Base-by-base conservation (phyloP, 2,797 vertebrate genomes). In the Urophycis tenuis region DNA sequence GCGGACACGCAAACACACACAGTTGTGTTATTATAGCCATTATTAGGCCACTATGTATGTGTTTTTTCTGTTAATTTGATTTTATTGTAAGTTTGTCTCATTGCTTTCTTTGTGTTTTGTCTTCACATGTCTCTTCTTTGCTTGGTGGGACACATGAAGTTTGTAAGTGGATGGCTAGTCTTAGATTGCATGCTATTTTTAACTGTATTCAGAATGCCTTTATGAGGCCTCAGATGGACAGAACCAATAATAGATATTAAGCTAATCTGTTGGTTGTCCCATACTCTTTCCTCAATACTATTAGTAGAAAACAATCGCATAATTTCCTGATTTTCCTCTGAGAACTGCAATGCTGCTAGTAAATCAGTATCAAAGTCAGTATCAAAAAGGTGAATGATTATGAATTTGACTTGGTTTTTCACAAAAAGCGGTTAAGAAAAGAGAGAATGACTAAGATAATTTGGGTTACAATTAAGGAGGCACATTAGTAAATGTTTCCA, bases 131-230 rank as follows among this genome's bases (percentile, higher is more conserved):
- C 11, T 77, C 71, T 75, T 77, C 67, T 33, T 2, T 5, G 30
- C 67, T 22, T 69, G 14, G 7, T 60, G 22, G 81, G 87, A 79
- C 73, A 53, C 76, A 32, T 77, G 29, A 80, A 89, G 91, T 90
- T 89, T 87, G 90, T 92, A 87, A 91, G 90, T 90, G 3, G 2
- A 73, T 36, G 9, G 6, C 53, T 25, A 29, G 60, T 67, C 60
- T 60, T 60, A 60, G 53, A 60, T 60, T 60, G 53, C 53, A 60
- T 60, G 25, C 53, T 60, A 60, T 60, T n/a, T 60, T n/a, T 1
- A 60, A 9, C 22, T 25, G 22, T 60, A 9, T 7, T 25, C 22
- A 25, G 22, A 60, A 60, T 25, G 22, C 22, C 53, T 22, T 60
- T 6, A 60, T 60, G 53, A 60, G 53, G 53, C 25, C 53, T 67